Evolutionary conservation across 2,113 vertebrate species (phyloP), one percentile per base, ranked within the genome.

Genomic region (Scalopus aquaticus): DNA sequence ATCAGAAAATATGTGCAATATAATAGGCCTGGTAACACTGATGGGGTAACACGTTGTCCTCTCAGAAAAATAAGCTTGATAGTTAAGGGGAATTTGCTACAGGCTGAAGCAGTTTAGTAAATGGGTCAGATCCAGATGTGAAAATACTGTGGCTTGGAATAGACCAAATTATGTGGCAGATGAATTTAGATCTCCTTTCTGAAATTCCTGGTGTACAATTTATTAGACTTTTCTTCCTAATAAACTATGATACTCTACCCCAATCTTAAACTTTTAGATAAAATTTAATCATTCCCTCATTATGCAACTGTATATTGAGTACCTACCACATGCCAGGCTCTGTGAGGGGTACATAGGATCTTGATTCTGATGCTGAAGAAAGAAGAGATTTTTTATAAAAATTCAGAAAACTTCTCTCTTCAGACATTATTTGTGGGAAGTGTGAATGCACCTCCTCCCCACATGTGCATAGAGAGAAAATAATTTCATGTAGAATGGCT

Each of bases 81-180:
- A 95, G 96, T 96, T 94, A 95, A 97, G 96, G 69, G 96, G 94
- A 97, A 96, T 97, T 97, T 91, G 94, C 97, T 91, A 76, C 91
- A 96, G 95, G 93, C 97, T 97, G 90, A 97, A 97, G 94, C 91
- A 86, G 96, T 97, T 97, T 97, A 96, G 88, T 91, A 96, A 95
- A 88, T 80, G 94, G 94, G 96, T 94, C 72, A 96, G 84, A 95
- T 96, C 97, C 97, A 97, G 94, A 97, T 97, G 91, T 92, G 95
- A 97, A 97, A 98, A 96, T 32, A 28, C 90, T 96, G 51, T 0
- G 97, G 97, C 94, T 98, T 98, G 96, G 91, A 96, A 97, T 96
- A 98, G 96, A 0, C 77, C 92, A 92, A 97, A 96, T 96, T 97
- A 96, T 96, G 97, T 67, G 84, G 42, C 79, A 8, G 80, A 96